Evolutionary conservation across 2,113 vertebrate genomes (phyloP), one percentile per base, ranked within the genome.

Genomic region (Equus quagga): DNA sequence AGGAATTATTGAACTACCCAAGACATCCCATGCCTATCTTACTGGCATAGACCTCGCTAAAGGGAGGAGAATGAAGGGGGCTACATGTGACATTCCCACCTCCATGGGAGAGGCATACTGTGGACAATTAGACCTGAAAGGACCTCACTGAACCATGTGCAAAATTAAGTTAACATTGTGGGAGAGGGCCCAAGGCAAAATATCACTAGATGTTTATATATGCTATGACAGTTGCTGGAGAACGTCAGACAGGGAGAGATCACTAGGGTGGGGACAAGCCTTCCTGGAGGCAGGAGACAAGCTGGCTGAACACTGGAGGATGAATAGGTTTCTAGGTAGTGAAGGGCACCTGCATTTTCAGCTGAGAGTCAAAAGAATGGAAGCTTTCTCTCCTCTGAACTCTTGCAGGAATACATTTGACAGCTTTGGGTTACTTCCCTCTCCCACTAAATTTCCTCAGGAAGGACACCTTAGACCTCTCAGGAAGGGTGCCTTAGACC

Each of bases 71-170:
- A 79, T 28, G 19, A 28, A 9, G 24, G 69, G 8, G 15, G 44
- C 73, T 28, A 58, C 33, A 8, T 6, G 28, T 46, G 24, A 31
- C 73, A 17, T 49, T 58, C 36, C 76, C 15, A 1, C 49, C 12
- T 21, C 12, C 21, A 13, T 7, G 11, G 78, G 46, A 65, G 33
- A 46, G 56, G 58, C 51, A 18, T n/a, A 11, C 10, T 5, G 28
- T 2, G 36, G 54, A 9, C 24, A 33, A 13, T 1, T 0, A 18
- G 36, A 58, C 33, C 1, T 5, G 8, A 46, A 8, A 31, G n/a
- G 24, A n/a, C 31, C 36, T 67, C 51, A 15, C 1, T 4, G n/a
- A 75, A 7, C 24, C 60, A 23, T 36, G 24, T 2, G 49, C n/a
- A 49, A 3, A 90, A 36, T 6, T 31, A 11, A 49, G 36, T 41